Conservation (phyloP, 2,888 invertebrate genomes). For the Ptycholaimellus sp. region DNA sequence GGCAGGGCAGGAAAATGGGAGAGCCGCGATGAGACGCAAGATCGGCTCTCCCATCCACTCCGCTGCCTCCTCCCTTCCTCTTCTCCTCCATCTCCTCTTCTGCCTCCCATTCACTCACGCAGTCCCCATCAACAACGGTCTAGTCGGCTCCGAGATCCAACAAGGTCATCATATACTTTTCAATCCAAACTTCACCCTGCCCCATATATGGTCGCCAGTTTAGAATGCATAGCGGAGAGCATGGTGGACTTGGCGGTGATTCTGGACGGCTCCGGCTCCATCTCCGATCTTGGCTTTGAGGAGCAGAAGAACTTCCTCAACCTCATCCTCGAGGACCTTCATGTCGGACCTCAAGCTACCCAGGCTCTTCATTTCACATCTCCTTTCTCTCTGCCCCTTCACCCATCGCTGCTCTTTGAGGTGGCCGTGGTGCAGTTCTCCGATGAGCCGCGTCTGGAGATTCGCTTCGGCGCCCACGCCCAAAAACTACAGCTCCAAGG, state of each 20-base stretch:
- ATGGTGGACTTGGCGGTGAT: constrained; percentile 27
- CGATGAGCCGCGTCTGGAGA: constrained; percentile 21
- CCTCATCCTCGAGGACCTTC: constrained; percentile 12
- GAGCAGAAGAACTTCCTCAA: constrained; percentile 12
- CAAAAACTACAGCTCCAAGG: too few relatives aligned
- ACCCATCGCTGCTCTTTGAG: too few relatives aligned
- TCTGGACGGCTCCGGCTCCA: constrained; percentile 27
- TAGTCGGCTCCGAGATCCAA: constrained; percentile 19
- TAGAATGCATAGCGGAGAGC: constrained; percentile 18
- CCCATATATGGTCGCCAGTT: constrained; percentile 1
- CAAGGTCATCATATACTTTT: constrained; percentile 13
- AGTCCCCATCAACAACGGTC: constrained; percentile 20
- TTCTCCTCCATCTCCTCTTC: neutral
- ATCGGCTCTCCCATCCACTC: too few relatives aligned
- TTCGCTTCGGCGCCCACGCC: constrained; percentile 7
- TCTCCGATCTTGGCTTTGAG: constrained; percentile 23
- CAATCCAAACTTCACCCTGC: neutral
- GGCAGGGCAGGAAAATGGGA: too few relatives aligned
- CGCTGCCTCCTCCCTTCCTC: too few relatives aligned
- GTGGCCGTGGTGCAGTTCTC: constrained; percentile 27
- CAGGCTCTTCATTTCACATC: too few relatives aligned
- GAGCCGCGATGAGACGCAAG: too few relatives aligned
- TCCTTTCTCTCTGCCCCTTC: too few relatives aligned
- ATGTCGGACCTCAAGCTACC: too few relatives aligned
- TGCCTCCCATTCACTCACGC: neutral